phyloP scores from a whole-genome alignment of 2,113 vertebrate species.

The Elgaria multicarinata region DNA sequence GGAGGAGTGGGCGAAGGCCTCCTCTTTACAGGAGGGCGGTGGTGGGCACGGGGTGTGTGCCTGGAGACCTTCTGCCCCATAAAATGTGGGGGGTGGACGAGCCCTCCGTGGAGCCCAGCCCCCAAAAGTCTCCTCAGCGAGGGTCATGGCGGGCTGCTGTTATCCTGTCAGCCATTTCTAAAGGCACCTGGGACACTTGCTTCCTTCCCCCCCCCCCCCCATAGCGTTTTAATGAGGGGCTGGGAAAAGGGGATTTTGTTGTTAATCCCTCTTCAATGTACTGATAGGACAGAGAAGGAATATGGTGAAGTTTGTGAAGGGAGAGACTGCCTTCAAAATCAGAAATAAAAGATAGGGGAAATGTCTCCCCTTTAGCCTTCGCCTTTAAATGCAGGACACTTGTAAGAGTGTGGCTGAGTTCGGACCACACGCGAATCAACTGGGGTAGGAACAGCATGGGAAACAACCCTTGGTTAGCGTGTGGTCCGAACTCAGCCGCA shows the following conservation, averaged over 20 bases:
- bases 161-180: not conserved
- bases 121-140: not conserved
- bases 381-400: not conserved
- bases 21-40: conserved; percentile 5
- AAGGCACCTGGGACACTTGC: not conserved
- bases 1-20: conserved; percentile 28
- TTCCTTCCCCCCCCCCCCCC: no score
- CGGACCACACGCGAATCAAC: no score
- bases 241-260: not conserved
- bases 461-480: no score
- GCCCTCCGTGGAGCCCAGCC: not conserved
- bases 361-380: no score
- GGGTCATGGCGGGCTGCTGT: not conserved
- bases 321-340: accelerated
- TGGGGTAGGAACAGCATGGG: no score
- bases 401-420: not conserved
- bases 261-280: not conserved
- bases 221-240: not conserved
- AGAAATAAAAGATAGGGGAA: not conserved
- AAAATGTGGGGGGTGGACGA: not conserved
- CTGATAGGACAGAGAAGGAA: not conserved
- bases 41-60: not conserved
- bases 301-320: not conserved
- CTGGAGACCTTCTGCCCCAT: not conserved
- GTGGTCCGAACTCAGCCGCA: no score